Percentiles rank a stretch among this genome's conserved stretches.
phyloP scores from a whole-genome alignment of 2,888 invertebrate species.

The Chloromyia formosa region DNA sequence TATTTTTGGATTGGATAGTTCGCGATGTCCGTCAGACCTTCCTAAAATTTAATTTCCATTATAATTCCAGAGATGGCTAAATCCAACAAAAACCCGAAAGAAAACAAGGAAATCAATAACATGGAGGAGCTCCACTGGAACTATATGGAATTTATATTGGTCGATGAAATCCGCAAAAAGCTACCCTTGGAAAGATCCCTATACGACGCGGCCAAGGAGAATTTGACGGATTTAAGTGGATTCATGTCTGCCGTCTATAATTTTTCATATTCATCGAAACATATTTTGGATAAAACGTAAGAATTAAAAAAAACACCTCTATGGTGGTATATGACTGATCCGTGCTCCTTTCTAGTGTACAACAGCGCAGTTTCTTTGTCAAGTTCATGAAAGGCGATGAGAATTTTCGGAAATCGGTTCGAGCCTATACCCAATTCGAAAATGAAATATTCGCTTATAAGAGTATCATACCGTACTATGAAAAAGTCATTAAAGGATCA shows the following conservation, averaged over 20 bases:
- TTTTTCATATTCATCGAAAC: conserved; percentile 19
- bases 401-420: conserved; percentile 57
- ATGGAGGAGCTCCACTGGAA: neutral
- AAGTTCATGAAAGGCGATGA: conserved; percentile 62
- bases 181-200: neutral
- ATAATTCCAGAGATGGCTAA: too few species aligned
- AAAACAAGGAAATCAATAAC: neutral
- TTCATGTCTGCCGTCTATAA: conserved; percentile 47
- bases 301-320: too few species aligned
- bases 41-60: too few species aligned
- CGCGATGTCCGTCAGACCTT: too few species aligned
- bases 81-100: neutral
- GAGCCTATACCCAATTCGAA: conserved; percentile 59
- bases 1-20: too few species aligned
- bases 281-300: conserved; percentile 5
- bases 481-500: conserved; percentile 54
- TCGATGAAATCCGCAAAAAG: conserved; percentile 15
- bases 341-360: conserved; percentile 47
- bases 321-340: too few species aligned
- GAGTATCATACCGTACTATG: conserved; percentile 58
- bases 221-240: conserved; percentile 41
- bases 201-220: neutral
- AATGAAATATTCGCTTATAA: conserved; percentile 60
- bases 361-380: conserved; percentile 52
- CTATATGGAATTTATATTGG: conserved; percentile 9